Conservation (phyloP, 2,888 invertebrate species). For the Halictus ligatus region DNA sequence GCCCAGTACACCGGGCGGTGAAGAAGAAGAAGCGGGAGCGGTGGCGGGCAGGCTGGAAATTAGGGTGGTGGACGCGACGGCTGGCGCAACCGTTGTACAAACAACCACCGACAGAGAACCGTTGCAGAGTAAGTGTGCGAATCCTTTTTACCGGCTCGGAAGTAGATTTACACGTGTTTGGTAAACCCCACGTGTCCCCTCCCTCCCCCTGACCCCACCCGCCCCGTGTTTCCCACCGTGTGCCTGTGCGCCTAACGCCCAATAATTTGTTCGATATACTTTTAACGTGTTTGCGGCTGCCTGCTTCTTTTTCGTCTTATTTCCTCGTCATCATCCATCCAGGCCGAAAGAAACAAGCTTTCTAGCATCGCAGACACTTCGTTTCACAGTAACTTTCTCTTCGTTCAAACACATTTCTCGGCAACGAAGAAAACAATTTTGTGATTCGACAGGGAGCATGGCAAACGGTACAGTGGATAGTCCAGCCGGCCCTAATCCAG, state of each 20-base stretch:
- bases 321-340: constrained; percentile 1
- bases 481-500: constrained; percentile 85
- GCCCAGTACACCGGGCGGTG: constrained; percentile 76
- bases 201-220: too few species aligned
- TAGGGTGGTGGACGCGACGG: constrained; percentile 86
- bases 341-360: constrained; percentile 14
- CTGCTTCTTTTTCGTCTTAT: constrained; percentile 1
- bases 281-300: neutral
- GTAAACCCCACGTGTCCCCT: neutral
- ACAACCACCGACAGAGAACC: constrained; percentile 82
- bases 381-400: neutral
- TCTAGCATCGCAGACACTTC: constrained; percentile 10
- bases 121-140: constrained; percentile 76
- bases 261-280: neutral
- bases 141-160: neutral
- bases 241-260: neutral
- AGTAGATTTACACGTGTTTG: neutral
- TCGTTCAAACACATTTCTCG: constrained; percentile 4
- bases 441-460: constrained; percentile 76
- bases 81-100: constrained; percentile 82
- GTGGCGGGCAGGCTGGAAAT: constrained; percentile 94
- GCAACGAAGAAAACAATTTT: constrained; percentile 8
- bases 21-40: constrained; percentile 86
- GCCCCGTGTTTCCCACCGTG: neutral
- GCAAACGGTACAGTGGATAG: constrained; percentile 82